A percentile compares a stretch with the other conserved stretches of the same genome.
Conservation (phyloP, 2,888 invertebrate species). For the Patella caerulea region DNA sequence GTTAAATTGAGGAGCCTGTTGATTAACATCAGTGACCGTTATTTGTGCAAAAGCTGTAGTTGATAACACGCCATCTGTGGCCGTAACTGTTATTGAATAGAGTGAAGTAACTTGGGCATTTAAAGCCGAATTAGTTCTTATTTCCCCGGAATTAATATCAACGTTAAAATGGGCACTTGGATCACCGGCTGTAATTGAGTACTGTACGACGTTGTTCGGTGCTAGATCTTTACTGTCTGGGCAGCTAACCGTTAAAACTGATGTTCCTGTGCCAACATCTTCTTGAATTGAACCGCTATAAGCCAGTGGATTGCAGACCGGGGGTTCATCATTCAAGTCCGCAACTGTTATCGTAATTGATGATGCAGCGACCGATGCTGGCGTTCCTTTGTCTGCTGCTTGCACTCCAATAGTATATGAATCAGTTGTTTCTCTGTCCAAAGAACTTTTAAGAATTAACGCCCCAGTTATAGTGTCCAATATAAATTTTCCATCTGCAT, state of each 20-base stretch:
- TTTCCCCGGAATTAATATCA: slow-evolving; percentile 22
- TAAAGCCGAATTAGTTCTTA: slow-evolving; percentile 25
- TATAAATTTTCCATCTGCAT: slow-evolving; percentile 43
- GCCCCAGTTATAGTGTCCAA: slow-evolving; percentile 47
- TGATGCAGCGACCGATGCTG: slow-evolving; percentile 31
- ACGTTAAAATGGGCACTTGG: slow-evolving; percentile 23
- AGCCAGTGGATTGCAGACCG: slow-evolving; percentile 40
- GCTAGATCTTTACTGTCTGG: slow-evolving; percentile 39
- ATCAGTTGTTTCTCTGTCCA: slow-evolving; percentile 46
- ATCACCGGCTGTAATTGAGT: slow-evolving; percentile 28
- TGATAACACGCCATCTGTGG: slow-evolving; percentile 85
- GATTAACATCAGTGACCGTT: slow-evolving; percentile 47
- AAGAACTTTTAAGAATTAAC: slow-evolving; percentile 36
- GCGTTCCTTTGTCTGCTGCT: slow-evolving; percentile 52
- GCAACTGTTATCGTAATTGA: slow-evolving; percentile 37
- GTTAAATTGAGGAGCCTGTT: slow-evolving; percentile 41
- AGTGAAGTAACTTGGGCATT: slow-evolving; percentile 32
- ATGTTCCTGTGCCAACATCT: slow-evolving; percentile 36
- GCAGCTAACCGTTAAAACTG: slow-evolving; percentile 39
- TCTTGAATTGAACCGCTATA: slow-evolving; percentile 33
- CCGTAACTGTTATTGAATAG: slow-evolving; percentile 76
- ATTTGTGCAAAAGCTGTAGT: slow-evolving; percentile 79
- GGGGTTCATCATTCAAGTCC: slow-evolving; percentile 49
- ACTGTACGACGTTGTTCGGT: slow-evolving; percentile 38
- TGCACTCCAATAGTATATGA: slow-evolving; percentile 47